Base-by-base conservation (phyloP, 2,113 vertebrate species). In the Andinoacara biseriatus region DNA sequence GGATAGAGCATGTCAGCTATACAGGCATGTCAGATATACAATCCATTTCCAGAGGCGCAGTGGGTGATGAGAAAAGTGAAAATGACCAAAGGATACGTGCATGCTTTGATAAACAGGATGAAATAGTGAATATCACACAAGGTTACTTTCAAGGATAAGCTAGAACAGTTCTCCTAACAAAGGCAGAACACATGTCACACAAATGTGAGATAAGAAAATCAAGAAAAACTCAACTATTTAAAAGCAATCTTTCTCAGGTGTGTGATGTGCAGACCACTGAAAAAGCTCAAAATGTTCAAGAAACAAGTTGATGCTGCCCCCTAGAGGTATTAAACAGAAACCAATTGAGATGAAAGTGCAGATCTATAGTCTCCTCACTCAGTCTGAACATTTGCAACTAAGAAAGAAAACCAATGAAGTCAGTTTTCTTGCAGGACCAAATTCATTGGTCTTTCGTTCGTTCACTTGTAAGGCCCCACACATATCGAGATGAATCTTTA, bases 271-370 rank as follows among this genome's bases (percentile, higher is more conserved):
- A 52, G 43, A 29, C 13, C 2, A 15, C 24, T 31, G 24, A 62
- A 49, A 60, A 0, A 5, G 0, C 43, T 40, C 11, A 17, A 54
- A 52, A 46, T 29, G 52, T 29, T 31, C 67, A 14, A 82, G 18
- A 58, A 80, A 31, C 40, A 31, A 76, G 57, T 35, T 38, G 76
- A 17, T 90, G 88, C 93, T 91, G 92, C 93, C 93, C 87, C 74
- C 95, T 91, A 82, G 80, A 92, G 94, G 91, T 5, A 11, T 4
- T 2, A 52, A 58, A 35, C 8, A 8, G 40, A 80, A 62, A 81
- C 10, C 4, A 40, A 8, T 24, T 1, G 2, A 56, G 22, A 26
- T 75, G 2, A 20, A 35, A 79, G 46, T 22, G 46, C 13, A 7
- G 10, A 11, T 52, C 43, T 69, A 10, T 13, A 6, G 62, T n/a